A percentile compares a stretch with the other conserved stretches of the same genome.
phyloP scores from a whole-genome alignment of 1,140 invertebrate genomes.

The Nasonia giraulti region DNA sequence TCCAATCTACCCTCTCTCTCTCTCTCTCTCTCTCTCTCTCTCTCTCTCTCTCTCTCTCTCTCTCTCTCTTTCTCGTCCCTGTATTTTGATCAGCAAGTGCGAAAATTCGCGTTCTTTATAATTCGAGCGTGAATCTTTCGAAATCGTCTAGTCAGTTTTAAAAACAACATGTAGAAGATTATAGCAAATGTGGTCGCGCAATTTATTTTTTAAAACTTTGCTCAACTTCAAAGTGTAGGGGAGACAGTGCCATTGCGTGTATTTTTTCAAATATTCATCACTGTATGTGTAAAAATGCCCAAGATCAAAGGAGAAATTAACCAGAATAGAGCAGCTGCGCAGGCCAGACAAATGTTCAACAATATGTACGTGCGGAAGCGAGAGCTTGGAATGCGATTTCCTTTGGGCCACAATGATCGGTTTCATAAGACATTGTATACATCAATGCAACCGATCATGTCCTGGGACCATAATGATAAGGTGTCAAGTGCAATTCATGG shows the following conservation, averaged over 20 bases:
- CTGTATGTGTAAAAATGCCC: constrained; percentile 34
- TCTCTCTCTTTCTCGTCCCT: neutral
- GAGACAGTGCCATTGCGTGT: neutral
- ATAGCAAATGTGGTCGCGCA: neutral
- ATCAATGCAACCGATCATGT: constrained; percentile 79
- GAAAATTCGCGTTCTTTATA: neutral
- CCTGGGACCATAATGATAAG: constrained; percentile 78
- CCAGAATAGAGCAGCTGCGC: constrained; percentile 31
- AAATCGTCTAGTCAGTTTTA: neutral
- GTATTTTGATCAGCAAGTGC: neutral
- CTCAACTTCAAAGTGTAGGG: neutral
- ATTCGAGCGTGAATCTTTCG: constrained; percentile 13
- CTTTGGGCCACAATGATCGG: constrained; percentile 77
- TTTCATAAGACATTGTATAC: constrained; percentile 80
- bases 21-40: no score
- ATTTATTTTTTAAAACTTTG: constrained; percentile 29
- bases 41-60: neutral
- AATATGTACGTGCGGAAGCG: constrained; percentile 62
- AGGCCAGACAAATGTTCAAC: constrained; percentile 46
- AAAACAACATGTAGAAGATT: neutral
- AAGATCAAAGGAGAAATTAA: constrained; percentile 39
- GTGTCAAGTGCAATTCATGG: constrained; percentile 78
- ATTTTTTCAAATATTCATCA: constrained; percentile 18
- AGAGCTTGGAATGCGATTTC: constrained; percentile 77
- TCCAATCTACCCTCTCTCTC: neutral